Evolutionary conservation across 2,113 vertebrate genomes (phyloP).

Genomic region (Ia io): DNA sequence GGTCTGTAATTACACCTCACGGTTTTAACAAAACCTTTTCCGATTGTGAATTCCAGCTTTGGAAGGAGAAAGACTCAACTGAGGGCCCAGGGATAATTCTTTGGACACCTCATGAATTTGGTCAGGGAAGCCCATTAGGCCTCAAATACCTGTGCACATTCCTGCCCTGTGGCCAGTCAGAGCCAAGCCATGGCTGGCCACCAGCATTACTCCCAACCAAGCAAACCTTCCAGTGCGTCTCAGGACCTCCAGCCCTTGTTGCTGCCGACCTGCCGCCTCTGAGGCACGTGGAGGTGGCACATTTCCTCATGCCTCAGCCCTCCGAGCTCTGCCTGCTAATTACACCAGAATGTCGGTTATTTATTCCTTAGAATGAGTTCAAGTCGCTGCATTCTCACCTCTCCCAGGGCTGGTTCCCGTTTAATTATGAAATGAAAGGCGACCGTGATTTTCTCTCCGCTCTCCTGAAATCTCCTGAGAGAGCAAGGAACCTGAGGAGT

Average conservation of each 20-base stretch:
- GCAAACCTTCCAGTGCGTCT: neutral
- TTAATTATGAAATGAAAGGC: neutral
- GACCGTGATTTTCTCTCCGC: neutral
- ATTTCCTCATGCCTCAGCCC: neutral
- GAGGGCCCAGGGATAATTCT: neutral
- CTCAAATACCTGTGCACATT: neutral
- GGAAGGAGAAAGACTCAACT: neutral
- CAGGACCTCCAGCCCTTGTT: accelerated
- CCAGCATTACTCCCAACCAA: too few species aligned
- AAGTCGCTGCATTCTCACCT: neutral
- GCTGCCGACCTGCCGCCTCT: neutral
- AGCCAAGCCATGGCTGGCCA: neutral
- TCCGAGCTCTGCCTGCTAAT: neutral
- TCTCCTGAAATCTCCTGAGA: neutral
- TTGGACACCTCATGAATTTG: neutral
- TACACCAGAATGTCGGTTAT: neutral
- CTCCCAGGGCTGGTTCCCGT: neutral
- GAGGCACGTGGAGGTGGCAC: neutral
- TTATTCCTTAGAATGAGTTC: neutral
- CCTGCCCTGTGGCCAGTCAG: neutral
- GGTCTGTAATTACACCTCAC: constrained; percentile 73
- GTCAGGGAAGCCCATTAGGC: neutral
- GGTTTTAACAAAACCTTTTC: constrained; percentile 68
- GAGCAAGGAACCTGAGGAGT: neutral
- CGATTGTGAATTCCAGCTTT: constrained; percentile 30